These are phyloP conservation scores for Lasioglossum calceatum DNA, from an alignment of 2,888 invertebrate genomes.

Conservation along the genomic window DNA sequence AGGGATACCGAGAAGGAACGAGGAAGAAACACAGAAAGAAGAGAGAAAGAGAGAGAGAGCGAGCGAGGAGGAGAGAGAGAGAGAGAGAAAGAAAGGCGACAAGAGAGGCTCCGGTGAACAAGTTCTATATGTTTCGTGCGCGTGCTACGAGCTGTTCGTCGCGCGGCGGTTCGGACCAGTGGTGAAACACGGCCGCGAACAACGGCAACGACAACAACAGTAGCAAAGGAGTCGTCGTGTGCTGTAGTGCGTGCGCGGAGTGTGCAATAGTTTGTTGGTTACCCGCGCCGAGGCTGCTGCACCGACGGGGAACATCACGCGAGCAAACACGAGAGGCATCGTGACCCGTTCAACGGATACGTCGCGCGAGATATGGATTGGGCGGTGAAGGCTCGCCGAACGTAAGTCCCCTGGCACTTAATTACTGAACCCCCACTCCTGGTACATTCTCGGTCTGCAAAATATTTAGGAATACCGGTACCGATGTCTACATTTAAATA, in stretches of 20 bases:
- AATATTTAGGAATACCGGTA: background rate
- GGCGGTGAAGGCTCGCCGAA: conserved; percentile 83
- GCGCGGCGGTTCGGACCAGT: conserved; percentile 60
- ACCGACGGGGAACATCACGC: conserved; percentile 35
- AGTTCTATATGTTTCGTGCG: conserved; percentile 62
- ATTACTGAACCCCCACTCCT: background rate
- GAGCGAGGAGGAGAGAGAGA: background rate
- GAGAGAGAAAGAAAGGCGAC: background rate
- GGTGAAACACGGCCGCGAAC: conserved; percentile 44
- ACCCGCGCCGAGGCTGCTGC: conserved; percentile 17
- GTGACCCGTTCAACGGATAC: conserved; percentile 78
- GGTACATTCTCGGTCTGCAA: background rate
- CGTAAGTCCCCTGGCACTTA: conserved; percentile 78
- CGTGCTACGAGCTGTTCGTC: conserved; percentile 57
- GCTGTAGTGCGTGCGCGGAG: conserved; percentile 65
- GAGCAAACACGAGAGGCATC: conserved; percentile 66
- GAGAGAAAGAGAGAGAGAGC: background rate
- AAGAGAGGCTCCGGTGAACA: background rate
- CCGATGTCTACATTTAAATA: background rate
- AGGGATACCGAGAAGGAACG: background rate
- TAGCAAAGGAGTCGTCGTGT: conserved; percentile 44
- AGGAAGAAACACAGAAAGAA: background rate
- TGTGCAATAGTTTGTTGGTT: conserved; percentile 64
- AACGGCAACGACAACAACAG: conserved; percentile 8
- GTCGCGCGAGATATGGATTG: conserved; percentile 84